Evolutionary conservation across 2,797 vertebrate genomes (phyloP).

Genomic region (Sebastes glaucus): DNA sequence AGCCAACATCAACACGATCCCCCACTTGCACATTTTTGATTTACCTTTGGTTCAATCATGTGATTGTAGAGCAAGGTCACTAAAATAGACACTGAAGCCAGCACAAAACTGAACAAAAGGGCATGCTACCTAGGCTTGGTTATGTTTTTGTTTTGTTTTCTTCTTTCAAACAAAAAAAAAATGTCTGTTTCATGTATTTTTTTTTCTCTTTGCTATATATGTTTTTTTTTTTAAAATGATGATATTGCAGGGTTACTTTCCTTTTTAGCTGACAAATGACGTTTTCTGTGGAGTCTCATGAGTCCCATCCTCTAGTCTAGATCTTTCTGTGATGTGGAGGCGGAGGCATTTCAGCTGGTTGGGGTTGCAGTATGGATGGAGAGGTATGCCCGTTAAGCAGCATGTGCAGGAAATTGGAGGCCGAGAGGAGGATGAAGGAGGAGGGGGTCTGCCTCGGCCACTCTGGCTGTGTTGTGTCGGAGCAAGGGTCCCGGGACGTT

Average conservation of each 20-base stretch:
- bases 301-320: conserved; percentile 60
- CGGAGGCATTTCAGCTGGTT: conserved; percentile 84
- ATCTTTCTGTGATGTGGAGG: conserved; percentile 56
- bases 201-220: conserved; percentile 59
- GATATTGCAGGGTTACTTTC: conserved; percentile 68
- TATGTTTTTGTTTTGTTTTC: conserved; percentile 67
- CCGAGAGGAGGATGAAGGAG: conserved; percentile 61
- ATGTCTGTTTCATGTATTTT: conserved; percentile 48
- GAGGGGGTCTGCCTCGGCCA: conserved; percentile 77
- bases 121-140: conserved; percentile 83
- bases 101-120: conserved; percentile 79
- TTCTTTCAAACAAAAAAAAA: conserved; percentile 46
- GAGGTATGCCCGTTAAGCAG: conserved; percentile 87
- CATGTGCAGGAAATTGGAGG: conserved; percentile 79
- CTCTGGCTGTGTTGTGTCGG: conserved; percentile 71
- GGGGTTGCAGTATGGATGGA: conserved; percentile 85
- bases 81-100: conserved; percentile 84
- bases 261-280: conserved; percentile 65
- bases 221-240: conserved; percentile 26
- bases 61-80: conserved; percentile 69
- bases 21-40: conserved; percentile 53
- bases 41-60: conserved; percentile 71
- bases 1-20: conserved; percentile 38
- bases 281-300: conserved; percentile 63
- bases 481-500: conserved; percentile 55